These are phyloP conservation scores for Ormyrus rosae DNA, from an alignment of 2,888 invertebrate genomes.

Conservation along the genomic window DNA sequence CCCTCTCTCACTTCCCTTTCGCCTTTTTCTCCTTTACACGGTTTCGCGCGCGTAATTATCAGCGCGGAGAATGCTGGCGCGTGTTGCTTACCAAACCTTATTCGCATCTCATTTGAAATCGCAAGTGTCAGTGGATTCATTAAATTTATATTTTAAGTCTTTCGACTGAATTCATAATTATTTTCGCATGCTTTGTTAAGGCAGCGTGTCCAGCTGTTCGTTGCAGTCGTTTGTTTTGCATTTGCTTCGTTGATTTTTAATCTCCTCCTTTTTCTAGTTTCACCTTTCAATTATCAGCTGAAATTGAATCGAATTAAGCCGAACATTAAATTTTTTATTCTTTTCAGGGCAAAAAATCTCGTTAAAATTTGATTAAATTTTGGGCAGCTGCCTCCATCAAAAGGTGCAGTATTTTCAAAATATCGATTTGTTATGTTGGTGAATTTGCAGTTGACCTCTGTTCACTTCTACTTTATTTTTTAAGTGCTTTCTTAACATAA, in stretches of 20 bases:
- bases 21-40: background rate
- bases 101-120: constrained; percentile 49
- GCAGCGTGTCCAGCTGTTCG: background rate
- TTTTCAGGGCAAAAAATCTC: background rate
- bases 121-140: constrained; percentile 42
- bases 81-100: constrained; percentile 28
- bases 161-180: constrained; percentile 19
- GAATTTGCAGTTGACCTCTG: constrained; percentile 13
- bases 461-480: constrained; percentile 8
- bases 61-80: constrained; percentile 11
- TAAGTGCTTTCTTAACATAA: constrained; percentile 20
- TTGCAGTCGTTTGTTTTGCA: no score
- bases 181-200: background rate
- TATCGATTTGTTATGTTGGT: background rate
- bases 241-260: no score
- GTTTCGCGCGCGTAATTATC: constrained; percentile 26
- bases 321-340: background rate
- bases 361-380: no score
- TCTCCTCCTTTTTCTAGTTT: no score
- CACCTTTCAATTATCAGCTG: no score
- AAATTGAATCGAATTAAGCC: no score
- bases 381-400: no score
- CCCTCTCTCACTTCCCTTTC: background rate
- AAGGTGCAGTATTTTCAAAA: background rate
- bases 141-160: constrained; percentile 29